Evolutionary conservation across 2,113 vertebrate species (phyloP).

Genomic region (Amblyornis subalaris): DNA sequence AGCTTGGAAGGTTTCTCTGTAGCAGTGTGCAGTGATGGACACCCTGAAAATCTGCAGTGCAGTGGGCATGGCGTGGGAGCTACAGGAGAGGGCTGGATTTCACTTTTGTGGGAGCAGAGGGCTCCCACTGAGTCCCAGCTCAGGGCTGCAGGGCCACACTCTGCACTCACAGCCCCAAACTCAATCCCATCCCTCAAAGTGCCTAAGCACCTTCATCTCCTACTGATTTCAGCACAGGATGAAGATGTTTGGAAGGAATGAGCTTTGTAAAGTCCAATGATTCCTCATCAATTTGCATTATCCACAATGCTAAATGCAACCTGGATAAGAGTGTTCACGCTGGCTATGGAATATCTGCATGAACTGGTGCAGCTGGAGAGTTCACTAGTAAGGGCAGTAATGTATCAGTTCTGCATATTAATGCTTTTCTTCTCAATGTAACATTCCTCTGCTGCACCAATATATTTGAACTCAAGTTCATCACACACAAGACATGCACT

Average conservation of each 20-base stretch:
- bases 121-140: not conserved
- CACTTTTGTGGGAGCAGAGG: not conserved
- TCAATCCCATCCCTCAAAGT: not conserved
- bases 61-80: not conserved
- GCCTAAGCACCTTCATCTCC: not conserved
- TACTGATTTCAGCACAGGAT: not conserved
- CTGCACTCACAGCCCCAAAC: not conserved
- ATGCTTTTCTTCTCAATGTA: not conserved
- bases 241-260: not conserved
- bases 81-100: not conserved
- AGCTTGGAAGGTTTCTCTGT: not conserved
- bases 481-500: rapidly evolving
- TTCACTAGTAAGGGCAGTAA: not conserved
- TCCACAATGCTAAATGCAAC: not conserved
- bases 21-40: not conserved
- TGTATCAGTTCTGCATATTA: not conserved
- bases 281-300: not conserved
- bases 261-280: not conserved
- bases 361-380: not conserved
- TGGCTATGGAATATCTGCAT: not conserved
- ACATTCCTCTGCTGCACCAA: not conserved
- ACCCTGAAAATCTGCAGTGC: not conserved
- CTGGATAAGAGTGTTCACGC: not conserved
- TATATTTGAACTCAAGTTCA: not conserved
- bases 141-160: not conserved